Conservation (phyloP, 2,113 vertebrate genomes). For the Hydrochoerus hydrochaeris region DNA sequence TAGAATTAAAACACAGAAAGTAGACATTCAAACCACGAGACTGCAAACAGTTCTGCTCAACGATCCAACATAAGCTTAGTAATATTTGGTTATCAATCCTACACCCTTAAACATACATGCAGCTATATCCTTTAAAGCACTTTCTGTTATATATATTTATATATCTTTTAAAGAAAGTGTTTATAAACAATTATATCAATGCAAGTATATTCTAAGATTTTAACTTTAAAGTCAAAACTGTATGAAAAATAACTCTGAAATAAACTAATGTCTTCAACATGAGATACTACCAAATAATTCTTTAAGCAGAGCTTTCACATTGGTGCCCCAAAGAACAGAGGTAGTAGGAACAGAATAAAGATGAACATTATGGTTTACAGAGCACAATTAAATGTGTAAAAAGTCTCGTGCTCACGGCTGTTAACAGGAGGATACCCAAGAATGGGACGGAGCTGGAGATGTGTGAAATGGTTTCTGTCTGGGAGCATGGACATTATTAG, state of each 20-base stretch:
- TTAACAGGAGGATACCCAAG: not conserved
- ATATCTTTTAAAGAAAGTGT: not conserved
- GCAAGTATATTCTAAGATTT: not conserved
- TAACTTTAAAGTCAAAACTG: constrained; percentile 44
- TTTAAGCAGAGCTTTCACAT: not conserved
- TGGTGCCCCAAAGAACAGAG: not conserved
- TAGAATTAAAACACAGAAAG: too few species aligned
- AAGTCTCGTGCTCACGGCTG: not conserved
- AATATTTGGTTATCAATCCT: too few species aligned
- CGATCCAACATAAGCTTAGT: too few species aligned
- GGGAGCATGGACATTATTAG: not conserved
- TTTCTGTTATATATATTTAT: constrained; percentile 4
- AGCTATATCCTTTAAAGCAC: too few species aligned
- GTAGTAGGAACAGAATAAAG: not conserved
- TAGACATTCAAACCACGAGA: too few species aligned
- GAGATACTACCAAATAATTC: not conserved
- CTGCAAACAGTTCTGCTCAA: too few species aligned
- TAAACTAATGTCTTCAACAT: not conserved
- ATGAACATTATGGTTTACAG: not conserved
- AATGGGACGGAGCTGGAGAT: not conserved
- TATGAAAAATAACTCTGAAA: not conserved
- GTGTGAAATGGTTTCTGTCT: not conserved
- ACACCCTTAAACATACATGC: too few species aligned
- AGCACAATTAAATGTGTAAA: not conserved
- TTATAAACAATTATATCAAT: not conserved